Conservation (phyloP, 2,113 vertebrate genomes). For the Cyanoliseus patagonus region DNA sequence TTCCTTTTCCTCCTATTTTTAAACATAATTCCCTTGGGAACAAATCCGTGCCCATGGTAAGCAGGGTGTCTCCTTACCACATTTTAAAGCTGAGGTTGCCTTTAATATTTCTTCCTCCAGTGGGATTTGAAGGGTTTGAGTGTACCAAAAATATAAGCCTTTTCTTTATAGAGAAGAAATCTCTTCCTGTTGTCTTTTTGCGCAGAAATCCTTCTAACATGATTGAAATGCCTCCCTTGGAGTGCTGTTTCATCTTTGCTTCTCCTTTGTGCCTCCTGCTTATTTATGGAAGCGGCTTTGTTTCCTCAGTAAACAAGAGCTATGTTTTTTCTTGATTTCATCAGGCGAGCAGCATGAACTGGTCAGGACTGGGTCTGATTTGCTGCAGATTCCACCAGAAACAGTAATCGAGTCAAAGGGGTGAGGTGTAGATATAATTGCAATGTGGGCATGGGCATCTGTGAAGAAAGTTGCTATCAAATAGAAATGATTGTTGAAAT, state of each 20-base stretch:
- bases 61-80: neutral
- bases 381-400: neutral
- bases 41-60: neutral
- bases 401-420: neutral
- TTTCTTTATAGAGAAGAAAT: neutral
- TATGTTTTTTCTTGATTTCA: slow-evolving; percentile 21
- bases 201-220: neutral
- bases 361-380: neutral
- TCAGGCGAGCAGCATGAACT: neutral
- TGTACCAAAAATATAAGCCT: neutral
- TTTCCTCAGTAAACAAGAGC: slow-evolving; percentile 24
- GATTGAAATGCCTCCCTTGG: neutral
- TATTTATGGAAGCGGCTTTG: slow-evolving; percentile 40
- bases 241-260: neutral
- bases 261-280: slow-evolving; percentile 16
- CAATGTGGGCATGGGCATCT: neutral
- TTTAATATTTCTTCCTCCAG: neutral
- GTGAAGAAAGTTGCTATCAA: neutral
- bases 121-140: neutral
- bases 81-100: neutral
- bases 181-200: neutral
- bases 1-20: fast-evolving
- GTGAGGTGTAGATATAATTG: neutral
- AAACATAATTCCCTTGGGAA: neutral
- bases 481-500: neutral